Conservation (phyloP, 2,113 vertebrate species). For the Donacobius atricapilla region DNA sequence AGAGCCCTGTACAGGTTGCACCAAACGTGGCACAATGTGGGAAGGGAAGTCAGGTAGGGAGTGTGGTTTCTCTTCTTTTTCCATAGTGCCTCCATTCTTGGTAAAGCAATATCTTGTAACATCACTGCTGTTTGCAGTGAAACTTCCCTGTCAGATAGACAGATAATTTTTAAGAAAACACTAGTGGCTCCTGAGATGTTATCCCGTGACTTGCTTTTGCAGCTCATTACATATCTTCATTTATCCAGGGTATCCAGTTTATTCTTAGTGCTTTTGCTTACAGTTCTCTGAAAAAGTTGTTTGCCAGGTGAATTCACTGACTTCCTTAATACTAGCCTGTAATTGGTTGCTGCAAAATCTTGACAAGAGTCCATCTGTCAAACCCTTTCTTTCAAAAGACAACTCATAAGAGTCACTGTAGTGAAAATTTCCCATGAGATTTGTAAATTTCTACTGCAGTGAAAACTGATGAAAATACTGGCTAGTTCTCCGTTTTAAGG, state of each 20-base stretch:
- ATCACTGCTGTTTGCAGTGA: background rate
- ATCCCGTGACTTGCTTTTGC: background rate
- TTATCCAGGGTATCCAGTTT: background rate
- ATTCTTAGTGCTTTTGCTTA: background rate
- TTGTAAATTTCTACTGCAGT: background rate
- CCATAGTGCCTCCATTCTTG: background rate
- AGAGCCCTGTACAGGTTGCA: fast-evolving
- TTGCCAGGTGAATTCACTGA: background rate
- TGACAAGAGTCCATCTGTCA: background rate
- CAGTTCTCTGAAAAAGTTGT: background rate
- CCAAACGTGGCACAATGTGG: background rate
- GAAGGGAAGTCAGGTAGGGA: background rate
- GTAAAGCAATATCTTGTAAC: background rate
- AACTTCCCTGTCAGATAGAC: background rate
- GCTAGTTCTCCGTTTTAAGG: background rate
- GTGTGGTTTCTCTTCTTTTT: background rate
- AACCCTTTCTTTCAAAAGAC: background rate
- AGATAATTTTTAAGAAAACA: background rate
- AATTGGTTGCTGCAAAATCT: background rate
- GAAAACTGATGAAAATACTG: background rate
- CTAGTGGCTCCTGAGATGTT: background rate
- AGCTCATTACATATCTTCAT: background rate
- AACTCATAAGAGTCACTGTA: background rate
- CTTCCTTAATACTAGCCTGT: background rate
- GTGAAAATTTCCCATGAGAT: background rate